Evolutionary conservation across 1,140 invertebrate species (phyloP).

Genomic region (Sinonovacula constricta): DNA sequence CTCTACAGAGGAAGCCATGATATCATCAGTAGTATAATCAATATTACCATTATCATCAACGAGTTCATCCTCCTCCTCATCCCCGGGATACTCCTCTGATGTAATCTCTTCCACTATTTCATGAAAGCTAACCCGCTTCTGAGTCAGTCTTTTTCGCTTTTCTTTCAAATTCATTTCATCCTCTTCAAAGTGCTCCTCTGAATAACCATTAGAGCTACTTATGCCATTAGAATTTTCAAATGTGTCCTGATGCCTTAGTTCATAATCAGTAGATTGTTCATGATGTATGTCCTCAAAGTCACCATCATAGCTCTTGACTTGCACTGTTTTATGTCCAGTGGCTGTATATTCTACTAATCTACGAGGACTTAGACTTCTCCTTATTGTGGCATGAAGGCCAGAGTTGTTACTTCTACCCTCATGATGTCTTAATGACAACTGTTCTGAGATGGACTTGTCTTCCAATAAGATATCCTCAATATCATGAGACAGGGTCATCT

Average conservation of each 20-base stretch:
- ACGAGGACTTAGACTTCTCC: conserved; percentile 45
- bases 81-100: conserved; percentile 15
- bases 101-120: conserved; percentile 55
- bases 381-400: conserved; percentile 31
- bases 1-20: not conserved
- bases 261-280: too few species aligned
- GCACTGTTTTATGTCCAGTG: conserved; percentile 31
- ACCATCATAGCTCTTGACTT: conserved; percentile 3
- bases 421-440: conserved; percentile 10
- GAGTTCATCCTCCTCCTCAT: conserved; percentile 28
- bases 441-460: conserved; percentile 36
- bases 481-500: conserved; percentile 43
- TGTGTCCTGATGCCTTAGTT: too few species aligned
- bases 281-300: not conserved
- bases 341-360: conserved; percentile 39
- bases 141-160: conserved; percentile 47
- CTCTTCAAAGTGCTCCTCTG: too few species aligned
- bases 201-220: too few species aligned
- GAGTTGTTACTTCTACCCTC: conserved; percentile 11
- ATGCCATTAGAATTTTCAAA: too few species aligned
- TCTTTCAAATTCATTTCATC: conserved; percentile 22
- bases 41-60: conserved; percentile 32
- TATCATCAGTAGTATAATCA: conserved; percentile 33
- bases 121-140: conserved; percentile 67
- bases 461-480: conserved; percentile 44